A percentile compares a stretch with the other conserved stretches of the same genome.
Conservation (phyloP, 1,140 invertebrate species). For the Heliconius eleuchia region DNA sequence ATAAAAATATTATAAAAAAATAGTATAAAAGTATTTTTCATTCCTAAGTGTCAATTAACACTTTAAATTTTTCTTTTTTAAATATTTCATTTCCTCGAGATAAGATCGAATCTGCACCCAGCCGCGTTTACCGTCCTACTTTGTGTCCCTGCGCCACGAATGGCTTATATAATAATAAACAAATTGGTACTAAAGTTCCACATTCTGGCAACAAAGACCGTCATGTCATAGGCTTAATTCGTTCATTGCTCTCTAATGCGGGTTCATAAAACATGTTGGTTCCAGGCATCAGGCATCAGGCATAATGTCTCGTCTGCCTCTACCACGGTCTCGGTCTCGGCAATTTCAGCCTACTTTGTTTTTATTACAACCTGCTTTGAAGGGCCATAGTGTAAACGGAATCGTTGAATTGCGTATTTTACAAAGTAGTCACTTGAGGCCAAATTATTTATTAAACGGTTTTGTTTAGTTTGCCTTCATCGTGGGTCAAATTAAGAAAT, state of each 20-base stretch:
- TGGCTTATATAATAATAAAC: neutral
- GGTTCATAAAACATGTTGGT: conserved; percentile 69
- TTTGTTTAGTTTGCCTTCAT: too few species aligned
- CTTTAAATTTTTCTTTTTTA: too few species aligned
- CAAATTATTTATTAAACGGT: too few species aligned
- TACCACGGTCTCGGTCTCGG: neutral
- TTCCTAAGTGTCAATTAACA: too few species aligned
- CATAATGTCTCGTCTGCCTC: conserved; percentile 51
- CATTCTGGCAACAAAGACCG: conserved; percentile 38
- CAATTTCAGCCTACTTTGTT: neutral
- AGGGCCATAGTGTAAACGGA: neutral
- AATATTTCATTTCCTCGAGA: too few species aligned
- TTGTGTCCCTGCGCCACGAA: too few species aligned
- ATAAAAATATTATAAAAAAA: too few species aligned
- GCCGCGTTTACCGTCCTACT: too few species aligned
- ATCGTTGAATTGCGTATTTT: neutral
- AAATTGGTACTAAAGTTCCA: conserved; percentile 29
- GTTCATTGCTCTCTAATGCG: conserved; percentile 63
- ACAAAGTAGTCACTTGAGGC: neutral
- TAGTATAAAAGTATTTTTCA: too few species aligned
- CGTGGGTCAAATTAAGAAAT: too few species aligned
- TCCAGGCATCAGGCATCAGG: conserved; percentile 52
- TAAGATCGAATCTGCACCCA: too few species aligned
- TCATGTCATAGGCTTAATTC: conserved; percentile 66
- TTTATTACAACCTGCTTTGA: neutral